Evolutionary conservation across 2,888 invertebrate genomes (phyloP).

Genomic region (Globia sparganii): DNA sequence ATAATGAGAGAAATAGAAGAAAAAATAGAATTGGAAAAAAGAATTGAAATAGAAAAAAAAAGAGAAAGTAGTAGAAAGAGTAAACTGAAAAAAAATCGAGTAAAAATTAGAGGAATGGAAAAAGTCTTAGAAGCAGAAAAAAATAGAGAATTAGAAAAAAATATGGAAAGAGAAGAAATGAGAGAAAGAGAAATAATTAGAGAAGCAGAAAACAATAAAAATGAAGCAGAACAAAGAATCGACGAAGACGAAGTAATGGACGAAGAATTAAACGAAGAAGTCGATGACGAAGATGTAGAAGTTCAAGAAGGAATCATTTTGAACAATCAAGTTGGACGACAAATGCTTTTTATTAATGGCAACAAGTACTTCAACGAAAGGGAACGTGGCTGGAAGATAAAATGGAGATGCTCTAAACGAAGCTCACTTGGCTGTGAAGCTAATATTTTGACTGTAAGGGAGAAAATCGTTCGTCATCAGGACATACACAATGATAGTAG

Average conservation of each 20-base stretch:
- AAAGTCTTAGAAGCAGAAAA: slow-evolving; percentile 27
- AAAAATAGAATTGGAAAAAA: slow-evolving; percentile 11
- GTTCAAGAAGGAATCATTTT: slow-evolving; percentile 43
- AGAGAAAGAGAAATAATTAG: not conserved
- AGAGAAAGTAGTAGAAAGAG: not conserved
- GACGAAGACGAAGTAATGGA: not conserved
- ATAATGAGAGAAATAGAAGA: slow-evolving; percentile 33
- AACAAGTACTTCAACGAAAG: slow-evolving; percentile 55
- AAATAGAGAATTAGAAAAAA: not conserved
- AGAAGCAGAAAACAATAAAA: not conserved
- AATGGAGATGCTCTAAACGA: slow-evolving; percentile 60
- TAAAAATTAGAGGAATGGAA: slow-evolving; percentile 21
- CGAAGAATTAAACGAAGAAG: slow-evolving; percentile 11
- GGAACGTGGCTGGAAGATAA: slow-evolving; percentile 50
- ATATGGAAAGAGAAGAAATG: not conserved
- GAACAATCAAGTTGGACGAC: slow-evolving; percentile 22
- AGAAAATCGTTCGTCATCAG: slow-evolving; percentile 59
- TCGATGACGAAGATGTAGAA: slow-evolving; percentile 29
- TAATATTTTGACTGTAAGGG: slow-evolving; percentile 64
- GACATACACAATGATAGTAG: slow-evolving; percentile 39
- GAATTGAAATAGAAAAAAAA: not conserved
- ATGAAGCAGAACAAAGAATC: not conserved
- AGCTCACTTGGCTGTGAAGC: slow-evolving; percentile 56
- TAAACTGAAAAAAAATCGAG: not conserved
- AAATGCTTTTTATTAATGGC: slow-evolving; percentile 59